Conservation (phyloP, 2,113 vertebrate species). For the Anthoscopus minutus region DNA sequence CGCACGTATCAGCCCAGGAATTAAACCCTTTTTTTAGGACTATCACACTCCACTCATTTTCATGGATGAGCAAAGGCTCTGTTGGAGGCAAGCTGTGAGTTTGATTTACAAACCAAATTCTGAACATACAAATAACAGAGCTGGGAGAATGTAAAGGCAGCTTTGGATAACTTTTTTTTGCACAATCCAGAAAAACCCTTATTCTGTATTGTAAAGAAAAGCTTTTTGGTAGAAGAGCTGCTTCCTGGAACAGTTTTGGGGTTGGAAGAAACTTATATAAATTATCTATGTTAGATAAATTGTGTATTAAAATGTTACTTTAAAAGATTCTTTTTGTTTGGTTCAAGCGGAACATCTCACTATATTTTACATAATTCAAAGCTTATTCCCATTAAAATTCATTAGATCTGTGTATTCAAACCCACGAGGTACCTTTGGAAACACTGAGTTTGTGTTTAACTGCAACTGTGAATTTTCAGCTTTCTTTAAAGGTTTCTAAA, state of each 20-base stretch:
- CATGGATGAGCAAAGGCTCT: neutral
- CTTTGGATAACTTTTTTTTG: neutral
- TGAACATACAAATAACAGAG: neutral
- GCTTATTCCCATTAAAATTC: slow-evolving; percentile 48
- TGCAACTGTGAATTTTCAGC: slow-evolving; percentile 2
- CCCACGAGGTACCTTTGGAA: neutral
- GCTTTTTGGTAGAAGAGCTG: neutral
- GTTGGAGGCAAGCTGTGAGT: neutral
- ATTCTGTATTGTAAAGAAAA: neutral
- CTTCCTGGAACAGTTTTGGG: neutral
- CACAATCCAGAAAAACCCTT: neutral
- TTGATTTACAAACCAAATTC: neutral
- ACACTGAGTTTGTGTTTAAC: neutral
- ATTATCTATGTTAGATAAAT: slow-evolving; percentile 47
- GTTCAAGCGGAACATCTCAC: neutral
- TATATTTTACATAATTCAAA: slow-evolving; percentile 54
- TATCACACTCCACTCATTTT: fast-evolving
- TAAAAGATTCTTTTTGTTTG: slow-evolving; percentile 16
- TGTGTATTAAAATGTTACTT: slow-evolving; percentile 43
- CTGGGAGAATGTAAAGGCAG: neutral
- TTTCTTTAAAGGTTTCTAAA: neutral
- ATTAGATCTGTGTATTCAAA: slow-evolving; percentile 33
- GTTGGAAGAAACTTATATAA: neutral
- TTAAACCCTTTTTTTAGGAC: neutral
- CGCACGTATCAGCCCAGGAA: neutral